Conservation (phyloP, 2,888 invertebrate species). For the Drosophila dives region DNA sequence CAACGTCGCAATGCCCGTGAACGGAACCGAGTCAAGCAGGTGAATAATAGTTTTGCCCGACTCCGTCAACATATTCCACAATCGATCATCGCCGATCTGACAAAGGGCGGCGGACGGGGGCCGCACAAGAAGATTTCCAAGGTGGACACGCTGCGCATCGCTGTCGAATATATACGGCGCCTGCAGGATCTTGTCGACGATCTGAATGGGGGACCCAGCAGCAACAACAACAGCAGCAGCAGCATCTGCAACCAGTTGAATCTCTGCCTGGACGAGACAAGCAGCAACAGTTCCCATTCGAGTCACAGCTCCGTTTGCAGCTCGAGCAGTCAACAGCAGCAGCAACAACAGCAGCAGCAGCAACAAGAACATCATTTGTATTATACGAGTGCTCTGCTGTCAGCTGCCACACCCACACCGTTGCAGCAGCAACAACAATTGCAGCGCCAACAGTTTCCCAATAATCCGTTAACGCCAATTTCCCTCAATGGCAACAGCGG, state of each 20-base stretch:
- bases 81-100: slow-evolving; percentile 90
- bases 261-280: slow-evolving; percentile 56
- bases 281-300: slow-evolving; percentile 52
- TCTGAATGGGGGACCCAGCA: slow-evolving; percentile 67
- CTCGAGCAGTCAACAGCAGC: slow-evolving; percentile 24
- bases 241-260: slow-evolving; percentile 62
- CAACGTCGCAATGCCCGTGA: slow-evolving; percentile 96
- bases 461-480: slow-evolving; percentile 72
- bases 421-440: slow-evolving; percentile 70
- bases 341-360: neutral
- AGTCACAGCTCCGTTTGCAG: slow-evolving; percentile 26
- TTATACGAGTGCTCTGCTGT: slow-evolving; percentile 38
- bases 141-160: slow-evolving; percentile 94
- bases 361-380: slow-evolving; percentile 27
- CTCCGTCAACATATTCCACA: slow-evolving; percentile 95
- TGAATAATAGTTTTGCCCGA: slow-evolving; percentile 96
- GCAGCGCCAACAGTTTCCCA: slow-evolving; percentile 66
- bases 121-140: slow-evolving; percentile 94
- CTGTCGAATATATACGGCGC: slow-evolving; percentile 95
- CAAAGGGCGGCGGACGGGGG: slow-evolving; percentile 89
- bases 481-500: slow-evolving; percentile 64
- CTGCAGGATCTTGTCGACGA: slow-evolving; percentile 89
- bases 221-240: slow-evolving; percentile 50
- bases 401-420: slow-evolving; percentile 38
- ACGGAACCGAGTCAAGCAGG: slow-evolving; percentile 97